phyloP scores from a whole-genome alignment of 2,888 invertebrate genomes.

The Lordiphosa fenestrarum region DNA sequence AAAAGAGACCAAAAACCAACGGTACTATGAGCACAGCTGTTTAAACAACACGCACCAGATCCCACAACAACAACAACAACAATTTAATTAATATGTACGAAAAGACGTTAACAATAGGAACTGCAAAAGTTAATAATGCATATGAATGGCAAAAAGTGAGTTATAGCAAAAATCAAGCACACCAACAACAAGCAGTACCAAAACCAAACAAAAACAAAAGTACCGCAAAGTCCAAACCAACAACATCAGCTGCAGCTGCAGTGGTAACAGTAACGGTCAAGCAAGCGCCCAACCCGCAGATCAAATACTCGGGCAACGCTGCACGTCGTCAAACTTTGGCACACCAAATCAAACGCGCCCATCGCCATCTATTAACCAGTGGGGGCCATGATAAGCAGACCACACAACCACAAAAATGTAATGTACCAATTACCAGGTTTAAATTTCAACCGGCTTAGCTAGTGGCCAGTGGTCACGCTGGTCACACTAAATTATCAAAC shows the following conservation, averaged over 20 bases:
- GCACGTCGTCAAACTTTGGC: constrained; percentile 71
- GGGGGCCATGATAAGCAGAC: constrained; percentile 69
- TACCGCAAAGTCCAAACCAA: constrained; percentile 27
- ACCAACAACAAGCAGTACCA: constrained; percentile 30
- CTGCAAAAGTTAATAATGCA: constrained; percentile 69
- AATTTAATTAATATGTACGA: constrained; percentile 69
- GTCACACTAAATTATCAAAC: neutral
- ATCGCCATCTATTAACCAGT: constrained; percentile 79
- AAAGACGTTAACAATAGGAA: constrained; percentile 67
- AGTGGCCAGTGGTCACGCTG: neutral
- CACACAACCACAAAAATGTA: constrained; percentile 30
- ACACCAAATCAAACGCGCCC: constrained; percentile 78
- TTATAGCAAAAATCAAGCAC: constrained; percentile 61
- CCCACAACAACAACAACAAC: constrained; percentile 34
- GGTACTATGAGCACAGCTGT: constrained; percentile 63
- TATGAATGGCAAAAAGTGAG: constrained; percentile 76
- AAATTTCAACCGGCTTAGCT: too few relatives aligned
- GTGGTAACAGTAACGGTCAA: constrained; percentile 33
- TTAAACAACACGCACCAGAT: constrained; percentile 48
- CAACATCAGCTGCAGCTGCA: constrained; percentile 28
- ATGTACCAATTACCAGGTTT: constrained; percentile 30
- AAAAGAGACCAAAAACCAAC: constrained; percentile 42
- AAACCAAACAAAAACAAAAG: constrained; percentile 34
- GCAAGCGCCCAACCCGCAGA: constrained; percentile 34
- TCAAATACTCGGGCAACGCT: constrained; percentile 59